Conservation (phyloP, 2,888 invertebrate genomes). For the Plemyria rubiginata region DNA sequence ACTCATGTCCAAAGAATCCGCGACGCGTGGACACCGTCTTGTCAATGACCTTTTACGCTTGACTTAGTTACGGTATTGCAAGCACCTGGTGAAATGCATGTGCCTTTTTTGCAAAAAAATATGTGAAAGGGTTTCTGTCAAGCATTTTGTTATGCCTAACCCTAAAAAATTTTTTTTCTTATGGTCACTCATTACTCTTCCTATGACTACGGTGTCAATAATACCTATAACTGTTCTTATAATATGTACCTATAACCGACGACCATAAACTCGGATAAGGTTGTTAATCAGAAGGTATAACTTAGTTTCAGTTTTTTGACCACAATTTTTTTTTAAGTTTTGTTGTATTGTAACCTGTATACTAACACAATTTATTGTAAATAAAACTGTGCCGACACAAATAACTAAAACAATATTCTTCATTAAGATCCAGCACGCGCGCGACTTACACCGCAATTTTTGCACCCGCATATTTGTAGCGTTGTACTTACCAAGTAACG, state of each 20-base stretch:
- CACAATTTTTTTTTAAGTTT: too few relatives aligned
- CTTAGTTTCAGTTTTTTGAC: too few relatives aligned
- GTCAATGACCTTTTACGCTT: conserved; percentile 55
- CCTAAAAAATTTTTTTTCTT: too few relatives aligned
- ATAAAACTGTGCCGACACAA: too few relatives aligned
- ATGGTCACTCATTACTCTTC: too few relatives aligned
- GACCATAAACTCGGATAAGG: too few relatives aligned
- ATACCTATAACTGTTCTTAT: too few relatives aligned
- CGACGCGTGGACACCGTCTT: conserved; percentile 69
- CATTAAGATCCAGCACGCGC: conserved; percentile 1
- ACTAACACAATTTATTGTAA: too few relatives aligned
- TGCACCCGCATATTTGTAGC: conserved; percentile 17
- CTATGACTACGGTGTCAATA: too few relatives aligned
- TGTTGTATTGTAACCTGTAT: too few relatives aligned
- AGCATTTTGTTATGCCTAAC: not conserved
- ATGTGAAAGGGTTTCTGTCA: not conserved
- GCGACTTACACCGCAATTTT: conserved; percentile 1
- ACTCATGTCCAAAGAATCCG: conserved; percentile 66
- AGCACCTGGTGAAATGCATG: conserved; percentile 27
- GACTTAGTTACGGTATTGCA: conserved; percentile 32
- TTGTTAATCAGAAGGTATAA: too few relatives aligned
- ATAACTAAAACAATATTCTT: not conserved
- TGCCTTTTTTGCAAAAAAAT: not conserved
- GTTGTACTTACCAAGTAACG: conserved; percentile 1
- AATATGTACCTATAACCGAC: too few relatives aligned